phyloP scores from a whole-genome alignment of 2,113 vertebrate species.

The Cochlearius cochlearius region DNA sequence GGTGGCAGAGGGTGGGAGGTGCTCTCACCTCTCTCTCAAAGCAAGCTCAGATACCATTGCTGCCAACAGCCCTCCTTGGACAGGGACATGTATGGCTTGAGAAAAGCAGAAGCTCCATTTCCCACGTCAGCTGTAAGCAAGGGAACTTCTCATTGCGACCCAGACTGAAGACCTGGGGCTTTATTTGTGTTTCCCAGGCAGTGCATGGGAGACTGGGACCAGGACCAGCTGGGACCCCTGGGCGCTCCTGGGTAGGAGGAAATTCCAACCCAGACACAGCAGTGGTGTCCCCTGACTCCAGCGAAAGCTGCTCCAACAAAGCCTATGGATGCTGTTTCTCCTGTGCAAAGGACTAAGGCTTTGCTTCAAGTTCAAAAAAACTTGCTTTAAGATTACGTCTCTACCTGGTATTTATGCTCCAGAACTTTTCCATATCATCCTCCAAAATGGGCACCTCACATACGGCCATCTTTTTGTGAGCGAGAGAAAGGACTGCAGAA shows the following conservation, averaged over 20 bases:
- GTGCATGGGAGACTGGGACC: accelerated
- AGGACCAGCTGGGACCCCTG: background rate
- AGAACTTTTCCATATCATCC: background rate
- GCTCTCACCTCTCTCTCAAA: background rate
- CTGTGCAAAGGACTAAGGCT: background rate
- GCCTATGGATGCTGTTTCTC: background rate
- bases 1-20: background rate
- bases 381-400: background rate
- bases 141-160: background rate
- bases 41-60: background rate
- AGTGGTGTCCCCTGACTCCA: too few species aligned
- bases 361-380: background rate
- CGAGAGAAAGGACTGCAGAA: background rate
- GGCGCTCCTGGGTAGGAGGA: background rate
- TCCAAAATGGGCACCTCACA: background rate
- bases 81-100: accelerated
- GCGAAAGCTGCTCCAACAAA: background rate
- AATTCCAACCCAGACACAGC: accelerated
- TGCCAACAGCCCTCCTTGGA: background rate
- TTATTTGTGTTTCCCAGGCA: background rate
- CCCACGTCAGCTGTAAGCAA: background rate
- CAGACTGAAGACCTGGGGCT: background rate
- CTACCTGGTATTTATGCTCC: background rate
- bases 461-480: background rate
- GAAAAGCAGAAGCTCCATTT: background rate